phyloP scores from a whole-genome alignment of 2,797 vertebrate species.

The Periophthalmus magnuspinnatus region DNA sequence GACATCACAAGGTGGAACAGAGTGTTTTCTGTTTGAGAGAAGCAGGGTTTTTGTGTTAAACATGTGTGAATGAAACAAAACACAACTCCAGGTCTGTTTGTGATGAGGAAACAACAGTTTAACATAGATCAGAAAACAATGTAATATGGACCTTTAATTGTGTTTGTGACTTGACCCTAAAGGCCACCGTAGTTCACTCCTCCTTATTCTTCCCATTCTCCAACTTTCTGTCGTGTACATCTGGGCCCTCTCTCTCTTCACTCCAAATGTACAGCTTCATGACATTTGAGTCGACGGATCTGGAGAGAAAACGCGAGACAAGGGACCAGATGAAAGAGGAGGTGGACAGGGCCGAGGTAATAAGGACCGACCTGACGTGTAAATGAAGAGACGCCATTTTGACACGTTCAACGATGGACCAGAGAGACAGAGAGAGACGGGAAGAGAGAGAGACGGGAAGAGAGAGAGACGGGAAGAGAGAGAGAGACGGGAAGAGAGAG shows the following conservation, averaged over 20 bases:
- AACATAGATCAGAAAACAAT: no score
- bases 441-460: no score
- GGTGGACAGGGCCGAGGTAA: constrained; percentile 46
- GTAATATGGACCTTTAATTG: no score
- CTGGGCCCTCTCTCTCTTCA: constrained; percentile 37
- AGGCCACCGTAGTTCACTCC: not conserved
- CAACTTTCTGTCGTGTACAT: not conserved
- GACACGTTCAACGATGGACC: constrained; percentile 31
- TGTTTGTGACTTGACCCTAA: not conserved
- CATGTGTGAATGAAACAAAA: no score
- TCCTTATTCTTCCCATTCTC: not conserved
- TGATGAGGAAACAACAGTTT: no score
- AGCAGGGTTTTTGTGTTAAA: no score
- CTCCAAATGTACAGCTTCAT: constrained; percentile 51
- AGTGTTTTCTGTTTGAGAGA: no score
- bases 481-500: constrained; percentile 16
- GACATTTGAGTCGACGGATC: constrained; percentile 43
- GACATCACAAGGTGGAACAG: no score
- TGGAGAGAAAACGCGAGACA: constrained; percentile 42
- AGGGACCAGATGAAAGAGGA: constrained; percentile 55
- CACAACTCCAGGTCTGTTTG: no score
- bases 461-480: constrained; percentile 26
- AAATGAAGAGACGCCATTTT: constrained; percentile 70
- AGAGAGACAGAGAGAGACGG: constrained; percentile 41
- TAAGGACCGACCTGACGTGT: constrained; percentile 70